These are phyloP conservation scores for Lathamus discolor DNA, from an alignment of 2,113 vertebrate species.

Conservation along the genomic window DNA sequence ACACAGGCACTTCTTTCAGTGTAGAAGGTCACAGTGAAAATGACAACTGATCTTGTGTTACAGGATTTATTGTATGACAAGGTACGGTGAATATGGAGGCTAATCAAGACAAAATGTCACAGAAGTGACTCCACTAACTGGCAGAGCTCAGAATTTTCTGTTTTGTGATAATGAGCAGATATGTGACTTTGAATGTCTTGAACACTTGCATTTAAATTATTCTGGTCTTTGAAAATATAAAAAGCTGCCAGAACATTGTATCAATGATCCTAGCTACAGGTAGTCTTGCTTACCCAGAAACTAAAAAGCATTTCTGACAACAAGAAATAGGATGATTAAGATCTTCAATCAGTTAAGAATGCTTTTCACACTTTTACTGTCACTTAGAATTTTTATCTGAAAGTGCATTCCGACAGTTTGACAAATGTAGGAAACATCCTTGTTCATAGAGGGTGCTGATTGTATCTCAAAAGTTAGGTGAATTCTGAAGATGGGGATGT, in stretches of 20 bases:
- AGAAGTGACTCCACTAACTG: not conserved
- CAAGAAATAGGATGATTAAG: not conserved
- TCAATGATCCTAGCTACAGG: not conserved
- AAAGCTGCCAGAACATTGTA: not conserved
- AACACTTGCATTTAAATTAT: not conserved
- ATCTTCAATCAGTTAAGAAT: not conserved
- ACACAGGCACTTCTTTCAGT: not conserved
- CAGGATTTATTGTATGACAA: not conserved
- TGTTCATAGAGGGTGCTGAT: rapidly evolving
- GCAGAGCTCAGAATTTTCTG: not conserved
- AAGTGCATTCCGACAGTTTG: not conserved
- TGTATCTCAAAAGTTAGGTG: not conserved
- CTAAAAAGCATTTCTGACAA: not conserved
- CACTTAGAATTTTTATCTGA: not conserved
- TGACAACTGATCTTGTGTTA: not conserved
- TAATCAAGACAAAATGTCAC: not conserved
- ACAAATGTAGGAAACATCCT: not conserved
- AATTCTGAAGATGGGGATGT: not conserved
- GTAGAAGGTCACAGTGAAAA: not conserved
- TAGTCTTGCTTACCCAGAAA: not conserved
- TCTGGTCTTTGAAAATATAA: not conserved
- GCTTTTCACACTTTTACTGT: not conserved
- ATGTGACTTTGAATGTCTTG: not conserved
- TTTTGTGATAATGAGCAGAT: not conserved
- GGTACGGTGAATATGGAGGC: not conserved